Conservation (phyloP, 2,113 vertebrate species). For the Alces alces region DNA sequence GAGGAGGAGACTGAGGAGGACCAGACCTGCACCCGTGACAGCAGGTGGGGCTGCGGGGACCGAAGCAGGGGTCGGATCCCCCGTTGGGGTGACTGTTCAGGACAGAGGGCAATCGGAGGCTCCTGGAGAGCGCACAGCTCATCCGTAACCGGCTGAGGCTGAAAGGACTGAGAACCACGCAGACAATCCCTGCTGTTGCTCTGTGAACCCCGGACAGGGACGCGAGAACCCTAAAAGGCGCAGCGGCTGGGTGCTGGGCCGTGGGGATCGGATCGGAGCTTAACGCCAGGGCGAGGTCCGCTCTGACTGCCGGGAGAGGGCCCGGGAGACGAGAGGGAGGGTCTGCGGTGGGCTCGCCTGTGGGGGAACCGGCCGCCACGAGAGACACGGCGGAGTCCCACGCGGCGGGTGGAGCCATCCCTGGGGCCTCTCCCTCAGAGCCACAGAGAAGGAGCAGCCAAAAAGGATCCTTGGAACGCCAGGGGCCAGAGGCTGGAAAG, state of each 20-base stretch:
- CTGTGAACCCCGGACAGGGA: background rate
- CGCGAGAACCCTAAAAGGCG: background rate
- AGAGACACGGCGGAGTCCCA: background rate
- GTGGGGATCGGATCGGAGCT: background rate
- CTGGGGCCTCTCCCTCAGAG: background rate
- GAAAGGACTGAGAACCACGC: fast-evolving
- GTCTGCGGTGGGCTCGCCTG: background rate
- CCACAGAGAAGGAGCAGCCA: background rate
- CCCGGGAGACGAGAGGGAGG: fast-evolving
- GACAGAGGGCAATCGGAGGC: background rate
- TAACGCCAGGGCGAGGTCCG: background rate
- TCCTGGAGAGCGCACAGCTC: background rate
- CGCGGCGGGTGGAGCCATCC: fast-evolving
- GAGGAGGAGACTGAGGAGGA: background rate
- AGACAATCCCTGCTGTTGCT: background rate
- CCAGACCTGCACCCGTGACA: background rate
- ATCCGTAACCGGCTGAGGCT: background rate
- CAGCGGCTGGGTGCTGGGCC: background rate
- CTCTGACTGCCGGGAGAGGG: background rate
- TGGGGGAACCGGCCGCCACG: fast-evolving
- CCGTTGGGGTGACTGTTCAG: fast-evolving
- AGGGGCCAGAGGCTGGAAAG: background rate
- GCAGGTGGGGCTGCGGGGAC: background rate
- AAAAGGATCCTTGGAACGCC: fast-evolving
- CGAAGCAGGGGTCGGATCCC: background rate